These are phyloP conservation scores for Dolomedes plantarius DNA, from an alignment of 2,888 invertebrate species.

Conservation along the genomic window DNA sequence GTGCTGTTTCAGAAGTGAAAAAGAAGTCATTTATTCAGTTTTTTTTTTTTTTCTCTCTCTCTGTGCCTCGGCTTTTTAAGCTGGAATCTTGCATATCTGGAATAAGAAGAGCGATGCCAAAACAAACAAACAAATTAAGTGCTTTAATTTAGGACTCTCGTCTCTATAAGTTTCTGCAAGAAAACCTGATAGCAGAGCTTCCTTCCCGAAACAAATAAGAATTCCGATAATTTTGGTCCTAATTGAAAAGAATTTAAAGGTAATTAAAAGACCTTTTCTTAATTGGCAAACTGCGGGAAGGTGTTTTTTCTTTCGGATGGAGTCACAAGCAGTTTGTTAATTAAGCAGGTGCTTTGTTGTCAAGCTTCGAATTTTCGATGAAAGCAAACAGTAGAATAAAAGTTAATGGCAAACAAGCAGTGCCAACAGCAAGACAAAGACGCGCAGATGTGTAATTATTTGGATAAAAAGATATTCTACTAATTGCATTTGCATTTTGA, in stretches of 20 bases:
- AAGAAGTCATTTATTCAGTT: conserved; percentile 20
- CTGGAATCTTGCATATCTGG: not conserved
- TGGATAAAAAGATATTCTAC: not conserved
- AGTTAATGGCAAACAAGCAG: conserved; percentile 15
- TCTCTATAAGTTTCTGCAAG: conserved; percentile 28
- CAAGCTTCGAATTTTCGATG: conserved; percentile 13
- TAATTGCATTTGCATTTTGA: conserved; percentile 31
- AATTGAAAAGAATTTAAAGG: conserved; percentile 65
- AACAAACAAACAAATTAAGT: conserved; percentile 59
- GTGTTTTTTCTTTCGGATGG: conserved; percentile 34
- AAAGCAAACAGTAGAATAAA: conserved; percentile 31
- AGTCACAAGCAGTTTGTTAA: conserved; percentile 43
- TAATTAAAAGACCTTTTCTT: conserved; percentile 62
- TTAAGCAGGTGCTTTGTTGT: conserved; percentile 60
- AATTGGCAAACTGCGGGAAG: conserved; percentile 49
- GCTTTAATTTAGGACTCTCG: conserved; percentile 55
- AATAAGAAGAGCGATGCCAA: conserved; percentile 26
- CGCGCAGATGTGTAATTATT: conserved; percentile 7
- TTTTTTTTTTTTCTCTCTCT: conserved; percentile 1
- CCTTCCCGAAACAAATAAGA: conserved; percentile 32
- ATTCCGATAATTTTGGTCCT: conserved; percentile 45
- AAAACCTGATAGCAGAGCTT: not conserved
- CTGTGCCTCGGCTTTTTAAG: conserved; percentile 15
- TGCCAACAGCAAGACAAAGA: conserved; percentile 10
- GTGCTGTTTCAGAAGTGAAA: not conserved